Evolutionary conservation across 2,113 vertebrate species (phyloP).

Genomic region (Takifugu bimaculatus): DNA sequence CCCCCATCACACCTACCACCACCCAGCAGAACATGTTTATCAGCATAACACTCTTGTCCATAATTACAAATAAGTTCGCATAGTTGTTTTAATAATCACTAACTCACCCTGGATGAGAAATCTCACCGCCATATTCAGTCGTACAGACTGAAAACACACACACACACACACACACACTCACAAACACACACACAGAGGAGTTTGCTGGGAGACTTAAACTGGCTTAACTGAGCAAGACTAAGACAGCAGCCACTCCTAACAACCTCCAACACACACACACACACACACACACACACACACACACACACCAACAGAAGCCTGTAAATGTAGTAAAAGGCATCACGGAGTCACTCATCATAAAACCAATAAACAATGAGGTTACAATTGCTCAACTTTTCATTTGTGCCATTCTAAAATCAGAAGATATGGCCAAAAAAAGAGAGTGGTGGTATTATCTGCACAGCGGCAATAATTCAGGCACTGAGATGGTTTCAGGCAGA

Average conservation of each 20-base stretch:
- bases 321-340: conserved; percentile 11
- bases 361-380: conserved; percentile 7
- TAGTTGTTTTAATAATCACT: no score
- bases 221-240: conserved; percentile 37
- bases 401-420: not conserved
- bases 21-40: no score
- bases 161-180: no score
- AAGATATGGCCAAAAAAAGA: conserved; percentile 4
- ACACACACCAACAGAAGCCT: conserved; percentile 3
- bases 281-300: not conserved
- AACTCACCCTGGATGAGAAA: no score
- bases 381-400: not conserved
- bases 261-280: conserved; percentile 13
- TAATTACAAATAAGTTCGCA: no score
- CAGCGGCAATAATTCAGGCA: conserved; percentile 8
- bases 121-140: no score
- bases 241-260: conserved; percentile 24
- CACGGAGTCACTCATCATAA: not conserved
- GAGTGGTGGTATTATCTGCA: conserved; percentile 1
- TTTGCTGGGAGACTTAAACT: conserved; percentile 33
- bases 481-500: conserved; percentile 22
- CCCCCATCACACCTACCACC: no score
- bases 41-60: no score
- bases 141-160: no score
- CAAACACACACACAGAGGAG: not conserved